These are phyloP conservation scores for Epicauta chinensis DNA, from an alignment of 1,140 invertebrate species.

Conservation along the genomic window DNA sequence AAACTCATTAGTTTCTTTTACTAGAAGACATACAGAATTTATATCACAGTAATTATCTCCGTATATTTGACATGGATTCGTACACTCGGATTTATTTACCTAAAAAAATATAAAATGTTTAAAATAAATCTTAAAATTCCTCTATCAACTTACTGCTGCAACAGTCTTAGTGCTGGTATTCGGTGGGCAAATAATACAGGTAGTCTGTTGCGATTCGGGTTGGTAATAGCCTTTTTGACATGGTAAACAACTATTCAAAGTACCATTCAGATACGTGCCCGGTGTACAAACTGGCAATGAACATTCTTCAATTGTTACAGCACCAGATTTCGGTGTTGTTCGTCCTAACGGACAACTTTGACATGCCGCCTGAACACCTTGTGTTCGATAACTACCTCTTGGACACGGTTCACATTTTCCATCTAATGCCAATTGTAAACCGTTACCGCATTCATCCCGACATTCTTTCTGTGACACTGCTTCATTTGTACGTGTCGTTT, in stretches of 20 bases:
- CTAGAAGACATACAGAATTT: slow-evolving; percentile 84
- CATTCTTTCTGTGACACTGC: slow-evolving; percentile 84
- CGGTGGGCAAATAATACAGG: slow-evolving; percentile 81
- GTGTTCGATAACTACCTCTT: slow-evolving; percentile 81
- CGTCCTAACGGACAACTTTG: slow-evolving; percentile 79
- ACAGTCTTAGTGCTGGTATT: slow-evolving; percentile 85
- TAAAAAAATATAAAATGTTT: slow-evolving; percentile 34
- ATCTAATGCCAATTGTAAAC: slow-evolving; percentile 77
- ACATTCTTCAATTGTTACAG: slow-evolving; percentile 83
- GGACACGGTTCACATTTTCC: slow-evolving; percentile 92
- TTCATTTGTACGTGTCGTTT: slow-evolving; percentile 87
- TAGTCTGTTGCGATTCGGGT: slow-evolving; percentile 80
- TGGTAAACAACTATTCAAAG: slow-evolving; percentile 74
- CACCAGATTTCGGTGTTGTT: slow-evolving; percentile 79
- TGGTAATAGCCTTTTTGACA: slow-evolving; percentile 94
- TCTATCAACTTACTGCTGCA: slow-evolving; percentile 73
- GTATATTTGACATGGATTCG: slow-evolving; percentile 84
- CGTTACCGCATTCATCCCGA: slow-evolving; percentile 84
- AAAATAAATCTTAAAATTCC: background rate
- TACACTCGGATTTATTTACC: slow-evolving; percentile 78
- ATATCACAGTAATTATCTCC: slow-evolving; percentile 79
- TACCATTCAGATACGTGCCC: slow-evolving; percentile 79
- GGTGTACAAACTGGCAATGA: slow-evolving; percentile 80
- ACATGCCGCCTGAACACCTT: slow-evolving; percentile 83
- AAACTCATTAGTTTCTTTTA: slow-evolving; percentile 79